Base-by-base conservation (phyloP, 2,113 vertebrate genomes). In the Trinectes maculatus region DNA sequence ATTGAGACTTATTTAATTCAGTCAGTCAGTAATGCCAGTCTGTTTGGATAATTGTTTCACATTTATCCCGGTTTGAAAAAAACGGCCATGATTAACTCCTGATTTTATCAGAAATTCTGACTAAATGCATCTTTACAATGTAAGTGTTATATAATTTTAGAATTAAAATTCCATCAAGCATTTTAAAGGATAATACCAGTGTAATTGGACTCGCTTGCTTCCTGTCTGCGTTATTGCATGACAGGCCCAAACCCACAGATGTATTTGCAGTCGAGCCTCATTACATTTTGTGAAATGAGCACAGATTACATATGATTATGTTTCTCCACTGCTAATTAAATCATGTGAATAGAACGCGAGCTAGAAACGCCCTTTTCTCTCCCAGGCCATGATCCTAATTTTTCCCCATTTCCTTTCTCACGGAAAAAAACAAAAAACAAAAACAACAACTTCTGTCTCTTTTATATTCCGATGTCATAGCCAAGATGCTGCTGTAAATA, bases 261-360 rank as follows among this genome's bases (percentile, higher is more conserved):
- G 58, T 42, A 70, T 77, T 65, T 64, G 36, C 43, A 47, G 29
- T 74, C 7, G 0, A 56, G 51, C 55, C 55, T 67, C 52, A 71
- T 79, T 49, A 49, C 3, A 28, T 49, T 59, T 63, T 53, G 21
- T 58, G 6, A 68, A 68, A 76, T 51, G 48, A 64, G 62, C 11
- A 44, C 49, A 71, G 66, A 75, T 63, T 53, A 75, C 46, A 55
- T 63, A 18, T 55, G 53, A 75, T 74, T 71, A 71, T 67, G 28
- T 55, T 61, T 13, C 15, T 62, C 33, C 11, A 51, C 19, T n/a
- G 36, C 46, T 79, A 71, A 71, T 75, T 58, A 25, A 74, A 79
- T 71, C n/a, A 58, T 57, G 24, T 57, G 55, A 71, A 18, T 19
- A 24, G 51, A 53, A 70, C 19, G 16, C 1, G 22, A 51, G 26